These are phyloP conservation scores for Gymnodraco acuticeps DNA, from an alignment of 2,797 vertebrate species.

Conservation along the genomic window DNA sequence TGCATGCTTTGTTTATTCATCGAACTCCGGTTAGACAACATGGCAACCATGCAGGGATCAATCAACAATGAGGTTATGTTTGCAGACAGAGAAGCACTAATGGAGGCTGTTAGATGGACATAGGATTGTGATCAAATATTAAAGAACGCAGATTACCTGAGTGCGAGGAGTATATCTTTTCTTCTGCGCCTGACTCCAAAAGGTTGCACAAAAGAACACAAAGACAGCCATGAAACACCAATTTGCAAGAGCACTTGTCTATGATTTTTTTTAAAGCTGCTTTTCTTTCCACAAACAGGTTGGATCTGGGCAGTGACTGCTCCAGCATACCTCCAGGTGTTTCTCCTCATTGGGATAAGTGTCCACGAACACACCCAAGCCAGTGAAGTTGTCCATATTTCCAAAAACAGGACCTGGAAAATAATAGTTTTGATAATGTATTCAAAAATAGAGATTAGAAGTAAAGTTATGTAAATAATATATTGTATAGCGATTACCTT, in stretches of 20 bases:
- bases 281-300: background rate
- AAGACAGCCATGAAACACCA: slow-evolving; percentile 63
- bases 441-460: background rate
- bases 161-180: slow-evolving; percentile 94
- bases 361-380: slow-evolving; percentile 96
- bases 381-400: slow-evolving; percentile 95
- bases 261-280: background rate
- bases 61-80: background rate
- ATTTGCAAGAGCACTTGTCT: slow-evolving; percentile 17
- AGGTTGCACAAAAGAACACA: slow-evolving; percentile 72
- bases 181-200: slow-evolving; percentile 93
- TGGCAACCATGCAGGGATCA: slow-evolving; percentile 30
- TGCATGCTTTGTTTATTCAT: background rate
- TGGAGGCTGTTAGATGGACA: background rate
- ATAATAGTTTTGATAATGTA: background rate
- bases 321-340: slow-evolving; percentile 90
- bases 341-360: slow-evolving; percentile 99
- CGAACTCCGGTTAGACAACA: background rate
- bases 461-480: background rate
- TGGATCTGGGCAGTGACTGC: slow-evolving; percentile 1
- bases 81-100: background rate
- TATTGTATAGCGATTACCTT: slow-evolving; percentile 79
- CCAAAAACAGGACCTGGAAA: slow-evolving; percentile 95
- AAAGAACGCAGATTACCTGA: slow-evolving; percentile 86
- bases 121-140: slow-evolving; percentile 21